Percentiles rank a stretch among this genome's conserved stretches.
Conservation (phyloP, 2,888 invertebrate genomes). For the Luperina testacea region DNA sequence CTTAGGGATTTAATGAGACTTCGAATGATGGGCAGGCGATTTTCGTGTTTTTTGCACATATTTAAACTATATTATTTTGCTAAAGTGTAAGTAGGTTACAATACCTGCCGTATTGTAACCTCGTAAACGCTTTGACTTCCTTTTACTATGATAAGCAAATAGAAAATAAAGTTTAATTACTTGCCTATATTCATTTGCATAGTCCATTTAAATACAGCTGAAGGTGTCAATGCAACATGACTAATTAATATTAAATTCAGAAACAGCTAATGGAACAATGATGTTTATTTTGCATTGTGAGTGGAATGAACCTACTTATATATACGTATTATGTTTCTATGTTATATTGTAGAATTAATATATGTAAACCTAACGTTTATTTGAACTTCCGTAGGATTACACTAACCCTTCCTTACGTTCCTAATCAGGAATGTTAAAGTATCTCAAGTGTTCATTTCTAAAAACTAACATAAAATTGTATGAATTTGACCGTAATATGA, state of each 20-base stretch:
- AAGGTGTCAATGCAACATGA: background rate
- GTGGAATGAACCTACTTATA: background rate
- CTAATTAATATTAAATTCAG: background rate
- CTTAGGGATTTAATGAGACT: background rate
- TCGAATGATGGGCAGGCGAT: background rate
- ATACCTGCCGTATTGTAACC: background rate
- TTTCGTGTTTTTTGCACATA: slow-evolving; percentile 1
- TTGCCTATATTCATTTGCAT: background rate
- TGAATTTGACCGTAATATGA: background rate
- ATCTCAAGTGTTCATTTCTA: background rate
- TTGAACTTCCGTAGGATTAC: background rate
- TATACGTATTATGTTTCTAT: no score
- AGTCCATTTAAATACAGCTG: background rate
- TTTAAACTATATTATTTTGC: background rate
- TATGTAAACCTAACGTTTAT: background rate
- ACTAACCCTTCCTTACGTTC: background rate
- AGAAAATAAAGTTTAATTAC: background rate
- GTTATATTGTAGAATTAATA: background rate
- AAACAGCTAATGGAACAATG: background rate
- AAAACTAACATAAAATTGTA: background rate
- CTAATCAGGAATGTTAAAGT: background rate
- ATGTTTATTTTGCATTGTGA: slow-evolving; percentile 7
- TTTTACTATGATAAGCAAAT: background rate
- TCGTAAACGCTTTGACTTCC: background rate
- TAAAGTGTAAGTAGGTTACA: background rate